A percentile compares a stretch with the other conserved stretches of the same genome.
Conservation (phyloP, 1,140 invertebrate species). For the Brachionus koreanus region DNA sequence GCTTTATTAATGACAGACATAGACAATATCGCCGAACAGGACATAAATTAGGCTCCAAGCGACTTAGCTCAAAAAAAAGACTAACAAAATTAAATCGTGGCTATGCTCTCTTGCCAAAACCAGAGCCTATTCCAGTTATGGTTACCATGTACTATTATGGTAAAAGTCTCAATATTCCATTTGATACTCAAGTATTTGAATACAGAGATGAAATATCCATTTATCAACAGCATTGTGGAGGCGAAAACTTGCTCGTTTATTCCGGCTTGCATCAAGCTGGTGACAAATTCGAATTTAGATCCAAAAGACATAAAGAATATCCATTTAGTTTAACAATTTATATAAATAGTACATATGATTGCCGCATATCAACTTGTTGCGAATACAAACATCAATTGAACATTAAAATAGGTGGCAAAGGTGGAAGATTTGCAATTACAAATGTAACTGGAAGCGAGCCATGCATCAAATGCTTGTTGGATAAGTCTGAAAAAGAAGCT, state of each 20-base stretch:
- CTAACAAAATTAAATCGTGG: background rate
- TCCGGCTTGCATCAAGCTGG: background rate
- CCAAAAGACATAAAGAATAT: constrained; percentile 56
- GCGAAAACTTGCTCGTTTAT: constrained; percentile 56
- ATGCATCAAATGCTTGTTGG: constrained; percentile 9
- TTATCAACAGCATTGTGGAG: constrained; percentile 59
- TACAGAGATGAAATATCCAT: constrained; percentile 52
- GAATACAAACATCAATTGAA: constrained; percentile 56
- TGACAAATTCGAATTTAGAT: constrained; percentile 50
- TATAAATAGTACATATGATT: constrained; percentile 54
- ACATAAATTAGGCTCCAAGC: background rate
- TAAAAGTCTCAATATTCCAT: constrained; percentile 48
- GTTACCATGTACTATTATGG: constrained; percentile 57
- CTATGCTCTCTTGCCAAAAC: background rate
- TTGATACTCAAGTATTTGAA: constrained; percentile 28
- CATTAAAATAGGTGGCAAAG: constrained; percentile 53
- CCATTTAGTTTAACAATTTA: constrained; percentile 58
- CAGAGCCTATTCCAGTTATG: background rate
- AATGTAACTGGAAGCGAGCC: constrained; percentile 17
- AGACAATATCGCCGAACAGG: background rate
- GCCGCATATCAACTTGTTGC: constrained; percentile 57
- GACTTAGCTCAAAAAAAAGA: background rate
- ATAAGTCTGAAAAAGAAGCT: background rate
- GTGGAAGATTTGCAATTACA: constrained; percentile 53
- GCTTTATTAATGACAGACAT: background rate